These are phyloP conservation scores for Drosophila nigrodunni DNA, from an alignment of 1,140 invertebrate species.

Conservation along the genomic window DNA sequence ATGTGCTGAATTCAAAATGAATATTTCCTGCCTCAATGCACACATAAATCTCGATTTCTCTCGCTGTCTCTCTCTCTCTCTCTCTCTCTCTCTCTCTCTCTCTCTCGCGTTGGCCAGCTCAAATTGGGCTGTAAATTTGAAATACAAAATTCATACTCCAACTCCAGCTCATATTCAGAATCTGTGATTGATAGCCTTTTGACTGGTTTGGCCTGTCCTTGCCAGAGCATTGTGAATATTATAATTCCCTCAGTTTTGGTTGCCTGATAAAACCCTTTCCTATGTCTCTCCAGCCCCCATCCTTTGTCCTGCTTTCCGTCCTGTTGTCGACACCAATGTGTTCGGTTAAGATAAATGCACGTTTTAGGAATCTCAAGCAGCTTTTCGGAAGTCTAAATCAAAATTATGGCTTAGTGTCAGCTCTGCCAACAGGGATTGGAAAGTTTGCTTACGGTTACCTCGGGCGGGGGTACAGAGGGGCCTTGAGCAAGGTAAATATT, in stretches of 20 bases:
- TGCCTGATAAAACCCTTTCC: conserved; percentile 22
- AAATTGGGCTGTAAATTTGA: conserved; percentile 31
- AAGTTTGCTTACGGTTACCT: conserved; percentile 15
- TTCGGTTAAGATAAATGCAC: conserved; percentile 56
- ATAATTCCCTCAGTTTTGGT: conserved; percentile 33
- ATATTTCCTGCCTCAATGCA: conserved; percentile 10
- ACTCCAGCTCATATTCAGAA: conserved; percentile 26
- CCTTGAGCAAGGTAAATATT: conserved; percentile 57
- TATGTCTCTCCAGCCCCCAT: neutral
- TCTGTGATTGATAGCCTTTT: conserved; percentile 40
- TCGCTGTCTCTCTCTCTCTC: conserved; percentile 15
- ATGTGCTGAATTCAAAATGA: conserved; percentile 17
- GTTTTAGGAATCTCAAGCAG: conserved; percentile 48
- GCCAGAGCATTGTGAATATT: conserved; percentile 30
- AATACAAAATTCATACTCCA: conserved; percentile 48
- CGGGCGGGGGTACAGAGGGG: neutral
- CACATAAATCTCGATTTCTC: conserved; percentile 35
- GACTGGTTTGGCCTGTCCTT: conserved; percentile 1
- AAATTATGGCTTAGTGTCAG: conserved; percentile 57
- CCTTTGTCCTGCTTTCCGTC: neutral
- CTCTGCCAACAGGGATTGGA: conserved; percentile 45
- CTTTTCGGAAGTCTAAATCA: conserved; percentile 54
- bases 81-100: too few species aligned
- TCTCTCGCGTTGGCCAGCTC: conserved; percentile 18
- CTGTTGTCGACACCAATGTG: conserved; percentile 32